Conservation (phyloP, 2,888 invertebrate species). For the Pollenia labialis region DNA sequence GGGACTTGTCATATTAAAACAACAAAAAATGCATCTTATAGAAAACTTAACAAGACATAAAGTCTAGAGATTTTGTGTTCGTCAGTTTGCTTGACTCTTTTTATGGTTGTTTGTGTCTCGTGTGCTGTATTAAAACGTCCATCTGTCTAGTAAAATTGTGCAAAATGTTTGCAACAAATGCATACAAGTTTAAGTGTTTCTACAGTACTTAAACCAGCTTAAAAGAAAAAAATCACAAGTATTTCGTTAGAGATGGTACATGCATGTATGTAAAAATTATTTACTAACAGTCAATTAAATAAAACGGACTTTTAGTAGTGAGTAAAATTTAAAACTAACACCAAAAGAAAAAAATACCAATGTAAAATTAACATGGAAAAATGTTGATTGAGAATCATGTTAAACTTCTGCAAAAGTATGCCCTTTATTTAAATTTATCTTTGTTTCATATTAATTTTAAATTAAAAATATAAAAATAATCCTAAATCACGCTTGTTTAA, state of each 20-base stretch:
- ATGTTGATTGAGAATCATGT: too few relatives aligned
- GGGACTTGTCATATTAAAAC: background rate
- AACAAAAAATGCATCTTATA: background rate
- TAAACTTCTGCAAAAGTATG: too few relatives aligned
- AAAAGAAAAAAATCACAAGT: background rate
- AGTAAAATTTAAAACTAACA: too few relatives aligned
- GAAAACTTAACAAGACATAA: constrained; percentile 55
- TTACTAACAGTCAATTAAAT: too few relatives aligned
- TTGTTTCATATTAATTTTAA: too few relatives aligned
- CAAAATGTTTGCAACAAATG: constrained; percentile 46
- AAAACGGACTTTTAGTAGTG: too few relatives aligned
- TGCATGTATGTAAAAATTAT: background rate
- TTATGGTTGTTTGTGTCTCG: background rate
- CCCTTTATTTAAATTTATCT: too few relatives aligned
- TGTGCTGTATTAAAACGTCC: constrained; percentile 54
- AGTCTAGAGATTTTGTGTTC: constrained; percentile 63
- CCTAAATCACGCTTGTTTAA: too few relatives aligned
- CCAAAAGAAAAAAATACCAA: too few relatives aligned
- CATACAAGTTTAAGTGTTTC: constrained; percentile 4
- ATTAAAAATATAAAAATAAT: too few relatives aligned
- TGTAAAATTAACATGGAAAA: too few relatives aligned
- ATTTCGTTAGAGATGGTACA: background rate
- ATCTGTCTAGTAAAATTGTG: constrained; percentile 58
- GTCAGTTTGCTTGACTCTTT: constrained; percentile 14
- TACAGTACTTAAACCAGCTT: background rate